Base-by-base conservation (phyloP, 2,113 vertebrate species). In the Percopsis transmontana region DNA sequence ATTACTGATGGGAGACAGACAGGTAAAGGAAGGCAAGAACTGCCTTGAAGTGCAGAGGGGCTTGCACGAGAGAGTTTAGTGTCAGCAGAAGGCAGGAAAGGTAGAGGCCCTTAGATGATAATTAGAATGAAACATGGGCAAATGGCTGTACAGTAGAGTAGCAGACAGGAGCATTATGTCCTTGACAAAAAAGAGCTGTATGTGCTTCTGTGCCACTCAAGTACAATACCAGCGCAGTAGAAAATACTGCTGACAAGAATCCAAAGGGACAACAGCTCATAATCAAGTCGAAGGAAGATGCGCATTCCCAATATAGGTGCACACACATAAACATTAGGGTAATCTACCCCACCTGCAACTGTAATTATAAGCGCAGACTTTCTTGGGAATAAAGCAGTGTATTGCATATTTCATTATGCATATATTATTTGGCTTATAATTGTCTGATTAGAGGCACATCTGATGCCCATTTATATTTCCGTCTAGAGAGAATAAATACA, bases 201-300 rank as follows among this genome's bases (percentile, higher is more conserved):
- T 33, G 27, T 33, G 27, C 27, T 33, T 33, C 27, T 33, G 27
- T 23, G 48, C 38, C 39, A 64, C 12, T 41, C 33, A 39, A 41
- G 20, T 41, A 12, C 19, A 64, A 23, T 42, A 53, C 27, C 24
- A 39, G 20, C 15, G 38, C 38, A 13, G 62, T 7, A 23, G 10
- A 65, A 16, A 69, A 69, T 33, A 33, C 3, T 16, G 58, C 56
- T 69, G 66, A 70, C 58, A 45, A 23, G 5, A 4, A 16, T 19
- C 18, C 24, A 27, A 21, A 55, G 42, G 51, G 21, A 53, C 20
- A 55, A 27, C 61, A 53, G 48, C 27, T 51, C n/a, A 18, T 64
- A 53, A 64, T 64, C 52, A 53, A 21, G 13, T 21, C n/a, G 33
- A 9, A 63, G 12, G 18, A 21, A 41, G 33, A 44, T 7, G 12